Evolutionary conservation across 2,797 vertebrate genomes (phyloP).

Genomic region (Knipowitschia caucasica): DNA sequence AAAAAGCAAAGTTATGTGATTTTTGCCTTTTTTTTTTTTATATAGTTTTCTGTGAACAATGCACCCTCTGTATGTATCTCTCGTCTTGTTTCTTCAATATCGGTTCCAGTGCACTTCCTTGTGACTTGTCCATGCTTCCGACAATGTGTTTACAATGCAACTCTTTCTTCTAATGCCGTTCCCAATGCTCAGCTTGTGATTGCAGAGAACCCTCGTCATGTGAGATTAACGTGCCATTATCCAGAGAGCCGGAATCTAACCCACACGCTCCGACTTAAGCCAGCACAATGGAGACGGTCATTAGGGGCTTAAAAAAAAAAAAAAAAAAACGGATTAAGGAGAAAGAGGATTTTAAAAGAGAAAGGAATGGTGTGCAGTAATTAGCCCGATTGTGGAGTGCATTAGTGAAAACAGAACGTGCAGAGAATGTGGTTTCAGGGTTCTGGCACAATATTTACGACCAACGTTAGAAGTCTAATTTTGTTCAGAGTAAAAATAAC

Average conservation of each 20-base stretch:
- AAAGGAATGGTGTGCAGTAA: conserved; percentile 52
- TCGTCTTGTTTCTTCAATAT: background rate
- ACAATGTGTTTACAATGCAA: background rate
- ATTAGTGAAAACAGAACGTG: background rate
- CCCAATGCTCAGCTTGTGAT: conserved; percentile 13
- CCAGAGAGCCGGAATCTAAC: conserved; percentile 46
- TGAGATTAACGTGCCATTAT: conserved; percentile 58
- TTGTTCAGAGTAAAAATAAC: too few relatives aligned
- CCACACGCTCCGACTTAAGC: conserved; percentile 1
- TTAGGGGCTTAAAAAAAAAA: conserved; percentile 9
- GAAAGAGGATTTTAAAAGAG: conserved; percentile 77
- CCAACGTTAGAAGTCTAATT: too few relatives aligned
- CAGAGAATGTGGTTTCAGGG: background rate
- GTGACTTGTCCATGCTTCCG: background rate
- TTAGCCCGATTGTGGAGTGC: conserved; percentile 35
- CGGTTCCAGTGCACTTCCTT: background rate
- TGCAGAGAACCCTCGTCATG: conserved; percentile 13
- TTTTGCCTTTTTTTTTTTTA: too few relatives aligned
- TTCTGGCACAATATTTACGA: background rate
- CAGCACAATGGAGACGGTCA: conserved; percentile 12
- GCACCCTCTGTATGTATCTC: background rate
- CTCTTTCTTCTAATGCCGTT: background rate
- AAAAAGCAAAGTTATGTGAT: too few relatives aligned
- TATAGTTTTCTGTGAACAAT: too few relatives aligned
- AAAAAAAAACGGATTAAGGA: conserved; percentile 57